Conservation (phyloP, 2,113 vertebrate species). For the Diglossa brunneiventris region DNA sequence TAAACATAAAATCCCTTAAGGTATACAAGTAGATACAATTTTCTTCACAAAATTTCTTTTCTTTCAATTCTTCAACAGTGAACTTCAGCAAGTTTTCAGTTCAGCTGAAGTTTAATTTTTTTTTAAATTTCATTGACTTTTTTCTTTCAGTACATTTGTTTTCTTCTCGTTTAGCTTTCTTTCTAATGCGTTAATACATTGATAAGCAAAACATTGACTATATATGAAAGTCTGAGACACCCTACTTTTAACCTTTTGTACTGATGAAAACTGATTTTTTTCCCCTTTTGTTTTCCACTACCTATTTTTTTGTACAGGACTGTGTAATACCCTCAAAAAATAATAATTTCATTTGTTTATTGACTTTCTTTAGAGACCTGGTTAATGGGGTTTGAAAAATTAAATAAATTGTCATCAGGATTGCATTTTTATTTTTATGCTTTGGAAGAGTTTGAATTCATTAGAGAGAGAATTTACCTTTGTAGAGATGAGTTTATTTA, state of each 20-base stretch:
- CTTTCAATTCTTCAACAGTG: neutral
- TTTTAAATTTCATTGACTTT: neutral
- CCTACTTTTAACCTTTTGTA: neutral
- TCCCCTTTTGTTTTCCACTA: neutral
- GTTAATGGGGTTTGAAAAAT: neutral
- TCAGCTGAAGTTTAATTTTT: neutral
- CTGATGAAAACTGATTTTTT: neutral
- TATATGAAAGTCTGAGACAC: neutral
- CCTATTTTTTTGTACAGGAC: accelerated
- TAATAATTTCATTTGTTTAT: neutral
- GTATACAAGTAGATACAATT: neutral
- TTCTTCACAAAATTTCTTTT: neutral
- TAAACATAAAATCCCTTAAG: neutral
- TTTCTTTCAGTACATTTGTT: neutral
- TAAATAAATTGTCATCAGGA: neutral
- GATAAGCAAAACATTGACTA: neutral
- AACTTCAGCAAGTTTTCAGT: neutral
- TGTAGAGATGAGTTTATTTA: neutral
- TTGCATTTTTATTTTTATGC: neutral
- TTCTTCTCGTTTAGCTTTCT: neutral
- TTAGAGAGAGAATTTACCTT: neutral
- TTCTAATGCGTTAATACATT: neutral
- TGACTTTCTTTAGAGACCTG: neutral
- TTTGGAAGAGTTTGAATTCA: neutral
- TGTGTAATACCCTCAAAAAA: neutral